Base-by-base conservation (phyloP, 1,140 invertebrate species). In the Nilaparvata lugens region DNA sequence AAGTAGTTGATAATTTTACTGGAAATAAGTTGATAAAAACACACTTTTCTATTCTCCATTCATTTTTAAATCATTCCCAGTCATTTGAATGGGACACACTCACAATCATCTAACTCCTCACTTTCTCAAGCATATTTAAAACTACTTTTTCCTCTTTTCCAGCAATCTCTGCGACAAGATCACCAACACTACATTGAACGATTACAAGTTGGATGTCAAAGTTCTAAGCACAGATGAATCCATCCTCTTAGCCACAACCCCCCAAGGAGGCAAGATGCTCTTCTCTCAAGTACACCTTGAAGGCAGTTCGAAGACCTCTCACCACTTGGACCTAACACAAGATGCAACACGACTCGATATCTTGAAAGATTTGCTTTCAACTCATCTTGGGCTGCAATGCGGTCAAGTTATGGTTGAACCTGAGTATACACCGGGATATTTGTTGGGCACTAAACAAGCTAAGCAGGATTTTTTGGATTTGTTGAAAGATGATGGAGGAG, bases 181-280 rank as follows among this genome's bases (percentile, higher is more conserved):
- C 31, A 35, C 2, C 31, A 35, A 11, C 31, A 35, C 31, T 1
- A 9, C 31, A 35, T 35, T 35, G 7, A 35, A 35, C 31, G 31
- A 35, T 14, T 84, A 89, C 66, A 81, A 81, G 35, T 74, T 92
- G 52, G 78, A 85, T 48, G 82, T 93, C 1, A 81, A 86, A 69
- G 81, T 89, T 14, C 71, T 93, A 25, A 89, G 87, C 0, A 84
- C 83, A 0, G 89, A 93, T 68, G 87, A 91, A 70, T 90, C 87
- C 62, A 77, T 93, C 52, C 74, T 93, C 52, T 75, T 88, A 21
- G 89, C 88, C 0, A 82, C 62, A 76, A 59, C 71, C 79, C 11
- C 78, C 72, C 35, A 82, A 76, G 19, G 78, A 13, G 89, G 89
- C 18, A 81, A 81, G 62, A 85, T 86, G 1, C 81, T 94, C 3